These are phyloP conservation scores for Proisotoma minuta DNA, from an alignment of 2,888 invertebrate species.

Conservation along the genomic window DNA sequence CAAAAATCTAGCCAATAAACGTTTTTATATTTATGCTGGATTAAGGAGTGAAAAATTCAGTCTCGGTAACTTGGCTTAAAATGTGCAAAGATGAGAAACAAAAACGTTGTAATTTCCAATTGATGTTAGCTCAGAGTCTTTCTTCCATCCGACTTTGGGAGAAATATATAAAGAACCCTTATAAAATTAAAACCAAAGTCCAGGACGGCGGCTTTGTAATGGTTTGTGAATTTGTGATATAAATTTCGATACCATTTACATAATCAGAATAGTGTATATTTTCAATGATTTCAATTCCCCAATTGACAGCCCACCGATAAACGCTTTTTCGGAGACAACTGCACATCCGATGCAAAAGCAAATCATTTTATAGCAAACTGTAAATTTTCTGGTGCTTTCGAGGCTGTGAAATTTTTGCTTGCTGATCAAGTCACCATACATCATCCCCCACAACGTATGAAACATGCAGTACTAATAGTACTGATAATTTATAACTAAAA, in stretches of 20 bases:
- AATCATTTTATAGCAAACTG: slow-evolving; percentile 21
- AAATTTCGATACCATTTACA: not conserved
- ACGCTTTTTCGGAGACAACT: not conserved
- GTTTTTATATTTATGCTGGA: slow-evolving; percentile 31
- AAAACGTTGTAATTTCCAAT: not conserved
- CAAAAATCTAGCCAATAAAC: slow-evolving; percentile 19
- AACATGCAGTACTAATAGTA: slow-evolving; percentile 17
- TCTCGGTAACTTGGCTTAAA: slow-evolving; percentile 11
- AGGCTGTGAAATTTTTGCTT: slow-evolving; percentile 19
- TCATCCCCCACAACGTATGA: no score
- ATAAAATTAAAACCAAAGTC: slow-evolving; percentile 20
- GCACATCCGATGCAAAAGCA: not conserved
- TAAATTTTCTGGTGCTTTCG: slow-evolving; percentile 20
- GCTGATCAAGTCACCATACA: slow-evolving; percentile 1
- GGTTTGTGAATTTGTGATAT: slow-evolving; percentile 18
- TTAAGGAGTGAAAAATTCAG: slow-evolving; percentile 22
- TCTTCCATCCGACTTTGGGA: slow-evolving; percentile 25
- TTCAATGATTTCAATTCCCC: not conserved
- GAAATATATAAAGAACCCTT: slow-evolving; percentile 23
- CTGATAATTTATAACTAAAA: no score
- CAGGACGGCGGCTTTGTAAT: slow-evolving; percentile 28
- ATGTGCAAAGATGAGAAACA: not conserved
- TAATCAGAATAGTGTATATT: not conserved
- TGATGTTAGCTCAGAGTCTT: slow-evolving; percentile 20
- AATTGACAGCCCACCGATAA: slow-evolving; percentile 2